Evolutionary conservation across 2,113 vertebrate species (phyloP).

Genomic region (Capra hircus): DNA sequence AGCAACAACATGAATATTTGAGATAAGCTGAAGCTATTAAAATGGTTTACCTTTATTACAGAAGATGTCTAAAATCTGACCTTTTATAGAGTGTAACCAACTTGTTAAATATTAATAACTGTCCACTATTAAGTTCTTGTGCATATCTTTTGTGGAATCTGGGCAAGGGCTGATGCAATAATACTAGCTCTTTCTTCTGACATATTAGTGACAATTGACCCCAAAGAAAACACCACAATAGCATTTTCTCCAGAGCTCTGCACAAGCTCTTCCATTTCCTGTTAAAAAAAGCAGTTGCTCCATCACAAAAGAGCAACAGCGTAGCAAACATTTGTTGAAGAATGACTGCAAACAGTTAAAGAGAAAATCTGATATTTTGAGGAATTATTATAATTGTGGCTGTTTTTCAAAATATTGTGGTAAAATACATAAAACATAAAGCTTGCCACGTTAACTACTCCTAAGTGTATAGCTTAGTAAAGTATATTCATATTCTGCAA

Average conservation of each 20-base stretch:
- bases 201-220: constrained; percentile 84
- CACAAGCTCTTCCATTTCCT: constrained; percentile 90
- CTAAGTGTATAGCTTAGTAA: not conserved
- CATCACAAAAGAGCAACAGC: not conserved
- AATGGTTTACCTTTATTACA: not conserved
- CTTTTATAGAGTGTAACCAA: not conserved
- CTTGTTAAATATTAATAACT: not conserved
- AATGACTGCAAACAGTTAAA: not conserved
- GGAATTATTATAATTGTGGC: not conserved
- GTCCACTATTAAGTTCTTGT: not conserved
- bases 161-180: constrained; percentile 85
- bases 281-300: not conserved
- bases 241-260: constrained; percentile 87
- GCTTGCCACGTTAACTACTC: not conserved
- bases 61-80: not conserved
- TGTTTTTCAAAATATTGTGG: not conserved
- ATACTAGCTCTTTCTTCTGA: constrained; percentile 80
- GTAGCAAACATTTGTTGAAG: not conserved
- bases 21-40: not conserved
- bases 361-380: not conserved
- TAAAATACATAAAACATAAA: not conserved
- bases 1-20: not conserved
- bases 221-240: constrained; percentile 85
- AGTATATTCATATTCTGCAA: not conserved
- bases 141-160: constrained; percentile 89